Percentiles rank a stretch among this genome's conserved stretches.
phyloP scores from a whole-genome alignment of 2,797 vertebrate species.

The Rhadinocentrus ornatus region DNA sequence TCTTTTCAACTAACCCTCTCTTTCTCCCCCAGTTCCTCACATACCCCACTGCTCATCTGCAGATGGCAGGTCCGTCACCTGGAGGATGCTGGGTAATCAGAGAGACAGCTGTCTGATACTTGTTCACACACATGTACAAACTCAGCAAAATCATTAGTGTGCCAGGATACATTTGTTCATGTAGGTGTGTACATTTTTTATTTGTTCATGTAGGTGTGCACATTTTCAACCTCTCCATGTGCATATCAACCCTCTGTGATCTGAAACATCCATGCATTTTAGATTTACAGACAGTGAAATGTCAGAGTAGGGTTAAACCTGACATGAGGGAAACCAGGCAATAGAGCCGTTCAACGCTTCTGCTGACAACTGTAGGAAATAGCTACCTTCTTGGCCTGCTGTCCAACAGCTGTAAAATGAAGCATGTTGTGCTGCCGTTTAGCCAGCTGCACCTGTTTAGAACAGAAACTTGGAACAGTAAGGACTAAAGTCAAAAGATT shows the following conservation, averaged over 20 bases:
- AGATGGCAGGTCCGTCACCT: slow-evolving; percentile 73
- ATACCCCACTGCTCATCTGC: slow-evolving; percentile 67
- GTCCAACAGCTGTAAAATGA: slow-evolving; percentile 67
- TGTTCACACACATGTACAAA: not conserved
- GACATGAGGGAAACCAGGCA: slow-evolving; percentile 26
- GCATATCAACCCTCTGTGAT: not conserved
- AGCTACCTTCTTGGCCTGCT: slow-evolving; percentile 64
- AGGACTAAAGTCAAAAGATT: slow-evolving; percentile 21
- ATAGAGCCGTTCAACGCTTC: slow-evolving; percentile 40
- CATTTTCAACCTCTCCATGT: not conserved
- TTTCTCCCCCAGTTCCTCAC: slow-evolving; percentile 44
- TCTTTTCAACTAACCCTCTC: not conserved
- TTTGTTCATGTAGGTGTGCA: slow-evolving; percentile 5
- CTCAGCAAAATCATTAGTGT: not conserved
- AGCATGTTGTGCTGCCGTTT: slow-evolving; percentile 36
- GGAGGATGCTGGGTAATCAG: slow-evolving; percentile 73
- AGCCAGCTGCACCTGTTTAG: slow-evolving; percentile 48
- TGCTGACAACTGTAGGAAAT: slow-evolving; percentile 67
- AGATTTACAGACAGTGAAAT: not conserved
- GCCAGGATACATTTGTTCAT: not conserved
- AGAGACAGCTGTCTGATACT: slow-evolving; percentile 62
- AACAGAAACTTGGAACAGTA: slow-evolving; percentile 11
- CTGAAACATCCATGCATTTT: not conserved
- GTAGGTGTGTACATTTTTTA: not conserved
- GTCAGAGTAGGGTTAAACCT: slow-evolving; percentile 8